Percentiles rank a stretch among this genome's conserved stretches.
phyloP scores from a whole-genome alignment of 2,113 vertebrate genomes.

The Pygoscelis antarcticus region DNA sequence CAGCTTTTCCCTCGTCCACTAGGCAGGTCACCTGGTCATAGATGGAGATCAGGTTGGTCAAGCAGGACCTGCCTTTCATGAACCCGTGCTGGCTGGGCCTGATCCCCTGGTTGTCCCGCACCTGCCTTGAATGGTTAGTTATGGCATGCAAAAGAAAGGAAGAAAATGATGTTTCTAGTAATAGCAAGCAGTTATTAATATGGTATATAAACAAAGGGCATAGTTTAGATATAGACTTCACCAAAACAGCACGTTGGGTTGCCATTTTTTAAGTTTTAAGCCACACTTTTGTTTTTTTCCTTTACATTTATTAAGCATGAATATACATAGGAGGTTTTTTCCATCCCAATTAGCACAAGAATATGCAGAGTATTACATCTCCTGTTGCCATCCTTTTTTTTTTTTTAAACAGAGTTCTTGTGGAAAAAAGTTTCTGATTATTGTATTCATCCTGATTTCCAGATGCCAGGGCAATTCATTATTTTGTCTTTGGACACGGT shows the following conservation, averaged over 20 bases:
- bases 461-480: not conserved
- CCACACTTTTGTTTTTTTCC: not conserved
- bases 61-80: too few relatives aligned
- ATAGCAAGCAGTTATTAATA: not conserved
- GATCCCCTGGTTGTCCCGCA: too few relatives aligned
- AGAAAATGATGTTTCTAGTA: not conserved
- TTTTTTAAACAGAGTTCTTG: not conserved
- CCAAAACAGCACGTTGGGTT: not conserved
- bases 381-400: not conserved
- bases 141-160: not conserved
- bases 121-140: not conserved
- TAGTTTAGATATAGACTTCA: not conserved
- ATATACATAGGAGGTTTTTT: not conserved
- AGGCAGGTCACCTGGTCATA: too few relatives aligned
- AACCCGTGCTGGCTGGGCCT: too few relatives aligned
- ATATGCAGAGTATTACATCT: not conserved
- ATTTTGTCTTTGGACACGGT: not conserved
- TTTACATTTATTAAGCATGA: not conserved
- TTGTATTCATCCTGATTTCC: not conserved
- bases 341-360: not conserved
- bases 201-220: not conserved
- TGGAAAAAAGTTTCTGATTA: not conserved
- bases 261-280: not conserved
- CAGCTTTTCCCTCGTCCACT: too few relatives aligned
- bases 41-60: too few relatives aligned